phyloP scores from a whole-genome alignment of 2,888 invertebrate genomes.

The Lochmaea crataegi region DNA sequence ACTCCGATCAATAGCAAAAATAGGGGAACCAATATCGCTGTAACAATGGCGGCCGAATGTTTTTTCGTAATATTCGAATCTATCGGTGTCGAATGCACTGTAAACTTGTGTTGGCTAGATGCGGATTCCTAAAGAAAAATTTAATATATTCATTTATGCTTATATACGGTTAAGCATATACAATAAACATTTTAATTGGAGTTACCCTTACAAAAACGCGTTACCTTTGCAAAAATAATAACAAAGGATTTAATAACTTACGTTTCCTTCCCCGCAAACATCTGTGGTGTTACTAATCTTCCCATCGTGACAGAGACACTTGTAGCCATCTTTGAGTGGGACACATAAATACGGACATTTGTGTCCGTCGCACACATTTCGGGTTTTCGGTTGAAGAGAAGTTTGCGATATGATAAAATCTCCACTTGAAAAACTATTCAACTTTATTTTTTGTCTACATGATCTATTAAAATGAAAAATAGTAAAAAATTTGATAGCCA shows the following conservation, averaged over 20 bases:
- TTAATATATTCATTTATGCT: not conserved
- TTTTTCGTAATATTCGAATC: constrained; percentile 28
- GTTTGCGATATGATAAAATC: constrained; percentile 69
- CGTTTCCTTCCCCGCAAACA: constrained; percentile 54
- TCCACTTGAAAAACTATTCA: constrained; percentile 66
- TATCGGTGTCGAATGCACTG: constrained; percentile 40
- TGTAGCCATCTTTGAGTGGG: constrained; percentile 64
- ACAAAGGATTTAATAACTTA: constrained; percentile 10
- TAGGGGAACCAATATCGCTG: constrained; percentile 50
- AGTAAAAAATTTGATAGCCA: not conserved
- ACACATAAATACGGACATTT: constrained; percentile 75
- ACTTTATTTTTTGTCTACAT: constrained; percentile 58
- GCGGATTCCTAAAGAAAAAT: constrained; percentile 39
- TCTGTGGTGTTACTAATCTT: constrained; percentile 59
- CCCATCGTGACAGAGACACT: constrained; percentile 72
- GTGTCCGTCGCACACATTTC: constrained; percentile 68
- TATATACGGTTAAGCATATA: too few species aligned
- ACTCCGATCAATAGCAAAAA: constrained; percentile 42
- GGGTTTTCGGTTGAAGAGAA: constrained; percentile 68
- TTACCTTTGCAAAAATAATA: too few species aligned
- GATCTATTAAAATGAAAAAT: constrained; percentile 62
- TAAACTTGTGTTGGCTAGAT: constrained; percentile 34
- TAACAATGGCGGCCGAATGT: constrained; percentile 43
- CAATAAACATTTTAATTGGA: too few species aligned
- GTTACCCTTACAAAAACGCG: too few species aligned